phyloP scores from a whole-genome alignment of 30 jellyfish, hydroid and myxozoan genomes.

The Aurelia sp. region DNA sequence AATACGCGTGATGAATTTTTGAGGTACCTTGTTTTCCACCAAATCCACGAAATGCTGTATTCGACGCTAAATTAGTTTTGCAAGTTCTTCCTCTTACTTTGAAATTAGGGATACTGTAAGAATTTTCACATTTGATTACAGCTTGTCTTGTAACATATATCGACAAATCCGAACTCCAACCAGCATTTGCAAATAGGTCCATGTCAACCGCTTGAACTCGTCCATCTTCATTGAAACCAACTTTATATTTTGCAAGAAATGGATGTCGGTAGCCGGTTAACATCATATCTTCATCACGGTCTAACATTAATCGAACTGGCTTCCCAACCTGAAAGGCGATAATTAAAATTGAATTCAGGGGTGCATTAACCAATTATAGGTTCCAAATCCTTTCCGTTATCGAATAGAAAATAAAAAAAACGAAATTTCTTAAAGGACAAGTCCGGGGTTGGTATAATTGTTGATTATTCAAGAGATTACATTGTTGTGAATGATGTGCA shows the following conservation, averaged over 20 bases:
- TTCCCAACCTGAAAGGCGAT: neutral
- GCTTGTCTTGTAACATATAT: neutral
- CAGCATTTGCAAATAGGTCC: constrained; percentile 27
- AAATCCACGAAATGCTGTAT: constrained; percentile 53
- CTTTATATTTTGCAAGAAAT: constrained; percentile 34
- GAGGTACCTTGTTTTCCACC: constrained; percentile 27
- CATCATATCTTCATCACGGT: constrained; percentile 38
- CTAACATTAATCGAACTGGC: constrained; percentile 34
- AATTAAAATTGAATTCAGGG: neutral
- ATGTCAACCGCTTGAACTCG: constrained; percentile 4
- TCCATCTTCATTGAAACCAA: constrained; percentile 45
- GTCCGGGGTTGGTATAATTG: too few relatives aligned
- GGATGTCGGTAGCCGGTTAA: constrained; percentile 40
- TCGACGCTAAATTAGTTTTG: constrained; percentile 33
- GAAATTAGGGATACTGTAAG: constrained; percentile 20
- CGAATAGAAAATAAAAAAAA: too few relatives aligned
- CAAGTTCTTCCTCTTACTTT: constrained; percentile 14
- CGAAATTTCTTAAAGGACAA: too few relatives aligned
- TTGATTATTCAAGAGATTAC: too few relatives aligned
- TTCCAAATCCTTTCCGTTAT: too few relatives aligned
- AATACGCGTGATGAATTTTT: too few relatives aligned
- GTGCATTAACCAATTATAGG: too few relatives aligned
- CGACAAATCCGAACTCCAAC: constrained; percentile 49
- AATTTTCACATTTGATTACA: neutral
- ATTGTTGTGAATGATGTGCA: too few relatives aligned